Percentiles rank a stretch among this genome's conserved stretches.
Conservation (phyloP, 2,113 vertebrate genomes). For the Brienomyrus brachyistius region DNA sequence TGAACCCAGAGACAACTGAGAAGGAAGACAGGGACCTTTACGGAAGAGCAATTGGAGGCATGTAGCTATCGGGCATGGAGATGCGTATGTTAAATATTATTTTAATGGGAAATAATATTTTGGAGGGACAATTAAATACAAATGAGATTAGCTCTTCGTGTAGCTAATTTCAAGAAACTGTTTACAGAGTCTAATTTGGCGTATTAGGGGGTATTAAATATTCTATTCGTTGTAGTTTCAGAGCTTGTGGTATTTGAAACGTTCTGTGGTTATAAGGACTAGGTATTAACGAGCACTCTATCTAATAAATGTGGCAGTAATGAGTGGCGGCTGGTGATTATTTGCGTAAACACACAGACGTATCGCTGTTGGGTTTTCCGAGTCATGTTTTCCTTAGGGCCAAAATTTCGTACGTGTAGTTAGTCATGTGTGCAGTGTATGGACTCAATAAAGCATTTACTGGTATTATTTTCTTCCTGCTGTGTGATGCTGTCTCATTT, state of each 20-base stretch:
- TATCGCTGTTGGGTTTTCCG: conserved; percentile 37
- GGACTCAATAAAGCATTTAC: conserved; percentile 70
- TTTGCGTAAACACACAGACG: conserved; percentile 27
- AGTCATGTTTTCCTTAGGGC: conserved; percentile 45
- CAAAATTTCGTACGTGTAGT: conserved; percentile 50
- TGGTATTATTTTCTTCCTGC: conserved; percentile 57
- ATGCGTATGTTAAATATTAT: conserved; percentile 29
- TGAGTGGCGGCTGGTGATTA: conserved; percentile 40
- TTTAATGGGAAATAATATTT: conserved; percentile 47
- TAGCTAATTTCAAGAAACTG: conserved; percentile 12
- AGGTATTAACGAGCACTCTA: conserved; percentile 21
- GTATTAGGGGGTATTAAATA: conserved; percentile 23
- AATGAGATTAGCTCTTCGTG: conserved; percentile 42
- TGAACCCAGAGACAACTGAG: conserved; percentile 77
- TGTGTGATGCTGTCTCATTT: conserved; percentile 53
- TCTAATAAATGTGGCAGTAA: not conserved
- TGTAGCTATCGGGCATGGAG: conserved; percentile 31
- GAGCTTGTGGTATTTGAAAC: conserved; percentile 38
- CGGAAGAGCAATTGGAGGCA: conserved; percentile 68
- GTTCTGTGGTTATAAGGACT: conserved; percentile 38
- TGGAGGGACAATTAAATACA: conserved; percentile 42
- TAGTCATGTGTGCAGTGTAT: conserved; percentile 51
- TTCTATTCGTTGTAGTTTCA: conserved; percentile 29
- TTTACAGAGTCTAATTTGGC: conserved; percentile 37
- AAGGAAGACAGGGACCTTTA: conserved; percentile 61